Evolutionary conservation across 2,888 invertebrate species (phyloP).

Genomic region (Tricholauxania praeusta): DNA sequence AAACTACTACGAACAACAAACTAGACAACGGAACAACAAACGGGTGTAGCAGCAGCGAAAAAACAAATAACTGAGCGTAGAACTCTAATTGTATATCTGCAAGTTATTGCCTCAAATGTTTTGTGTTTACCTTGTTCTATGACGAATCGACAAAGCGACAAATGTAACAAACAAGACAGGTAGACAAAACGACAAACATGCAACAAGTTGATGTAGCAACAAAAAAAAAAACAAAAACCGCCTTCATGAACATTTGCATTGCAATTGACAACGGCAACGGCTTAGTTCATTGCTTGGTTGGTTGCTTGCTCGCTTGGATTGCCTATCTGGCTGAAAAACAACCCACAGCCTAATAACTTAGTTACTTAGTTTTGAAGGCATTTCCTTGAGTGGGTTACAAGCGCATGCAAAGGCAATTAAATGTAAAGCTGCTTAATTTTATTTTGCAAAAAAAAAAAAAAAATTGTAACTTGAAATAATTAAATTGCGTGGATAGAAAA

Average conservation of each 20-base stretch:
- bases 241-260: no score
- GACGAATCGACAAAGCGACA: no score
- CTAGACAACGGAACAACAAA: background rate
- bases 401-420: constrained; percentile 11
- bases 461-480: background rate
- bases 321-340: background rate
- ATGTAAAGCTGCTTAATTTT: constrained; percentile 22
- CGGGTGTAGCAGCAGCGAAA: background rate
- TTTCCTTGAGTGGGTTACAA: constrained; percentile 39
- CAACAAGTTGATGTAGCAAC: no score
- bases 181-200: no score
- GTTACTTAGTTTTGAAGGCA: constrained; percentile 28
- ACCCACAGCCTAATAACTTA: background rate
- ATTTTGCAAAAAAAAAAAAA: background rate
- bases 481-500: background rate
- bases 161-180: no score
- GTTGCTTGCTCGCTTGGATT: constrained; percentile 12
- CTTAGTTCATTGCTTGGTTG: constrained; percentile 6
- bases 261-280: background rate
- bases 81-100: background rate
- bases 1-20: background rate
- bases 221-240: no score
- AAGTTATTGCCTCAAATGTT: no score
- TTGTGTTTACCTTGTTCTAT: no score
- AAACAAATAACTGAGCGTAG: background rate